These are phyloP conservation scores for Pammene aurita DNA, from an alignment of 2,888 invertebrate genomes.

Conservation along the genomic window DNA sequence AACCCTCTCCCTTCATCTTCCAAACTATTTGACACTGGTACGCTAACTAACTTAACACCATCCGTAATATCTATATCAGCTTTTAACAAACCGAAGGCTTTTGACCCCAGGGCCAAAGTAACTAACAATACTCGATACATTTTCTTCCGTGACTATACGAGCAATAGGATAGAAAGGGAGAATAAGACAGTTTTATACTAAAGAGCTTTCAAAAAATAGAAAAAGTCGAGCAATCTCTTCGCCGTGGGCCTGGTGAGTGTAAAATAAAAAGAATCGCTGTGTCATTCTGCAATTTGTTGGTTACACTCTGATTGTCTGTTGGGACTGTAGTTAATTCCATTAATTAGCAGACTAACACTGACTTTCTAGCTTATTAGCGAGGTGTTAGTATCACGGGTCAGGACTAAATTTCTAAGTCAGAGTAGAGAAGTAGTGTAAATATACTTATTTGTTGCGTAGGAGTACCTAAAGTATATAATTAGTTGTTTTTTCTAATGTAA, in stretches of 20 bases:
- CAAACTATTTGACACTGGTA: constrained; percentile 75
- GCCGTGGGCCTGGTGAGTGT: constrained; percentile 53
- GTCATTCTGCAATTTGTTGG: constrained; percentile 55
- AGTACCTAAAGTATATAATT: too few relatives aligned
- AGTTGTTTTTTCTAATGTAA: too few relatives aligned
- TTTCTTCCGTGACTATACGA: constrained; percentile 60
- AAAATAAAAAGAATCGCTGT: constrained; percentile 55
- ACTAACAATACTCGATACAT: constrained; percentile 66
- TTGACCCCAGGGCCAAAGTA: constrained; percentile 52
- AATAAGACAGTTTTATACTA: constrained; percentile 69
- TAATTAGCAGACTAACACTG: neutral
- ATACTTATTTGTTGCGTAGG: too few relatives aligned
- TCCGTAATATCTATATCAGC: constrained; percentile 84
- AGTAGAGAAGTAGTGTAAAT: too few relatives aligned
- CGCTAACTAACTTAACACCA: constrained; percentile 85
- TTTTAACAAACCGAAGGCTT: constrained; percentile 61
- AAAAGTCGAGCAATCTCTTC: constrained; percentile 62
- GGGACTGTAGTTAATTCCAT: constrained; percentile 13
- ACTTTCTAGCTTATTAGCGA: neutral
- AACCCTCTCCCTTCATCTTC: constrained; percentile 75
- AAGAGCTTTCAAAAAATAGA: constrained; percentile 77
- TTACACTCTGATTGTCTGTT: constrained; percentile 46
- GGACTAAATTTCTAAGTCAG: too few relatives aligned
- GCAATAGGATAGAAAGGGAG: constrained; percentile 75
- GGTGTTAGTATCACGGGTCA: neutral